Conservation (phyloP, 2,797 vertebrate genomes). For the Gallinago stenura region DNA sequence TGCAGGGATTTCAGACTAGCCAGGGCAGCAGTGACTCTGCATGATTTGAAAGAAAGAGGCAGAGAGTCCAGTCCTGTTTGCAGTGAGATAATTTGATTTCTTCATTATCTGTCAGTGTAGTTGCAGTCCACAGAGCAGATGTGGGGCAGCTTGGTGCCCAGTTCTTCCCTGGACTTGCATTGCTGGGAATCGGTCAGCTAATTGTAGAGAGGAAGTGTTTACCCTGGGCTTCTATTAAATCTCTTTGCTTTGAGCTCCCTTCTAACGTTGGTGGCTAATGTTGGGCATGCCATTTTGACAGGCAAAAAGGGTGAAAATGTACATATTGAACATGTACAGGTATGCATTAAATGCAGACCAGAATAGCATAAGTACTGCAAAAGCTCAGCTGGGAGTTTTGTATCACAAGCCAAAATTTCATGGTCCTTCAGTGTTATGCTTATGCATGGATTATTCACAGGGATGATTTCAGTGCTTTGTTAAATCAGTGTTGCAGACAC, state of each 20-base stretch:
- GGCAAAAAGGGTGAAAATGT: neutral
- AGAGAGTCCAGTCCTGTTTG: neutral
- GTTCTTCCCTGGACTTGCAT: fast-evolving
- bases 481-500: neutral
- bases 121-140: neutral
- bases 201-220: neutral
- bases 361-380: neutral
- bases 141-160: neutral
- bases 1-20: neutral
- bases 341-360: neutral
- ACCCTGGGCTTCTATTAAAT: neutral
- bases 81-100: neutral
- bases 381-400: neutral
- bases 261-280: neutral
- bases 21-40: neutral
- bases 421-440: neutral
- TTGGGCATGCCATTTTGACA: neutral
- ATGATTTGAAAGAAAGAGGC: neutral
- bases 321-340: neutral
- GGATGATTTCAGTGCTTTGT: neutral
- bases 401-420: neutral
- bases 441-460: neutral
- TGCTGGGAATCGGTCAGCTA: neutral
- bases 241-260: neutral
- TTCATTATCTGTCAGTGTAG: neutral